Conservation (phyloP, 2,888 invertebrate species). For the Bimastos eiseni region DNA sequence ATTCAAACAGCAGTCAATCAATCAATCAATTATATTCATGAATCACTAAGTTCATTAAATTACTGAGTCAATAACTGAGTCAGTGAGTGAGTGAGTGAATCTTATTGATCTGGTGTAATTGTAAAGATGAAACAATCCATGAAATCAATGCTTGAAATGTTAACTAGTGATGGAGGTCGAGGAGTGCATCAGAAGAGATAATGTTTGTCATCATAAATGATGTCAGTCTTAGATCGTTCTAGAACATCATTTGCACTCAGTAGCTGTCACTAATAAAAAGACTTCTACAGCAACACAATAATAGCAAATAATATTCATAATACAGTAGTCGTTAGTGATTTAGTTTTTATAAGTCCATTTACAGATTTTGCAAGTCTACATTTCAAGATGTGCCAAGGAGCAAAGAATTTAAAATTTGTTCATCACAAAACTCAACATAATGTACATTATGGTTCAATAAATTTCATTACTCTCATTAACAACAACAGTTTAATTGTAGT, state of each 20-base stretch:
- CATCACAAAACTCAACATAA: too few relatives aligned
- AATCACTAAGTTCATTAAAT: not conserved
- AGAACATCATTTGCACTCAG: constrained; percentile 21
- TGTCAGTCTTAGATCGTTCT: constrained; percentile 19
- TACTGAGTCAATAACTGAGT: not conserved
- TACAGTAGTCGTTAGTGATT: not conserved
- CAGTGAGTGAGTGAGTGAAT: too few relatives aligned
- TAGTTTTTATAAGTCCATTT: constrained; percentile 59
- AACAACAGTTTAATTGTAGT: too few relatives aligned
- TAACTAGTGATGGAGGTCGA: not conserved
- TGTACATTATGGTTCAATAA: too few relatives aligned
- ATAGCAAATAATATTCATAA: not conserved
- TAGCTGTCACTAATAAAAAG: not conserved
- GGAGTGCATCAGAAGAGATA: not conserved
- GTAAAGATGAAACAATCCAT: not conserved
- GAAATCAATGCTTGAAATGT: not conserved
- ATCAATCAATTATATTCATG: not conserved
- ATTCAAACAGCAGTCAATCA: not conserved
- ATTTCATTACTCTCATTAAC: too few relatives aligned
- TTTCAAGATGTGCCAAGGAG: too few relatives aligned
- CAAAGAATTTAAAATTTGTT: too few relatives aligned
- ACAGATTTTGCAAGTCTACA: constrained; percentile 79
- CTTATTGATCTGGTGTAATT: not conserved
- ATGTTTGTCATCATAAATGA: constrained; percentile 6
- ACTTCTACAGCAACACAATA: not conserved